phyloP scores from a whole-genome alignment of 35 echinoderm and acorn worm species.

The Amphiura filiformis region DNA sequence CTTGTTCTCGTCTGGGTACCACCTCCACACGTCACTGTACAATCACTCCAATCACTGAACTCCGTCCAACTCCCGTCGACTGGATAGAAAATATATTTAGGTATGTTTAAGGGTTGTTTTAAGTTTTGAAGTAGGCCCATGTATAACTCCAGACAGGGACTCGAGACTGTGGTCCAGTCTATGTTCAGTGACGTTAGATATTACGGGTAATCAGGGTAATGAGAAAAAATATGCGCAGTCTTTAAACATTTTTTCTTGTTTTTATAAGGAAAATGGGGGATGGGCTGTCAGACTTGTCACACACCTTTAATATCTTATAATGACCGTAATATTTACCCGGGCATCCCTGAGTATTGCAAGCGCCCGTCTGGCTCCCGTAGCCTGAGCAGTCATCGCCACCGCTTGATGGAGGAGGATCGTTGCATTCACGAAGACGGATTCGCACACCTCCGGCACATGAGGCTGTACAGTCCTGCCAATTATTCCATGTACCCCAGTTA shows the following conservation, averaged over 20 bases:
- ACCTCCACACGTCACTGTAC: slow-evolving; percentile 54
- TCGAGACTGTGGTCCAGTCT: too few relatives aligned
- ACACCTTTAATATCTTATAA: too few relatives aligned
- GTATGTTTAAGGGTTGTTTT: too few relatives aligned
- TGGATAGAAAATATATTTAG: too few relatives aligned
- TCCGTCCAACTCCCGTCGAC: slow-evolving; percentile 65
- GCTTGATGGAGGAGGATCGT: slow-evolving; percentile 58
- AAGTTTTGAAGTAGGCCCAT: too few relatives aligned
- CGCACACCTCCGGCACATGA: slow-evolving; percentile 50
- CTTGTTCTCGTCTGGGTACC: slow-evolving; percentile 35
- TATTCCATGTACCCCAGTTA: slow-evolving; percentile 63
- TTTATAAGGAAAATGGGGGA: too few relatives aligned
- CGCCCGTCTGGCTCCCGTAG: slow-evolving; percentile 25
- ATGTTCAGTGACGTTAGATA: too few relatives aligned
- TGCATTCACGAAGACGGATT: slow-evolving; percentile 50
- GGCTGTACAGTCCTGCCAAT: slow-evolving; percentile 49
- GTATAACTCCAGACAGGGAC: too few relatives aligned
- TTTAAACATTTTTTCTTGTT: too few relatives aligned
- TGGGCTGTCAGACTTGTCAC: too few relatives aligned
- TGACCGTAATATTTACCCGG: slow-evolving; percentile 40
- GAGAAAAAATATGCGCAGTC: too few relatives aligned
- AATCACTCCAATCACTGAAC: slow-evolving; percentile 54
- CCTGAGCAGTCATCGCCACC: slow-evolving; percentile 61
- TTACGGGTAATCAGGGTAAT: too few relatives aligned
- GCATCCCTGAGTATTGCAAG: slow-evolving; percentile 54